Percentiles rank a stretch among this genome's conserved stretches.
Evolutionary conservation across 2,797 vertebrate species (phyloP).

Genomic region (Calcarius lapponicus): DNA sequence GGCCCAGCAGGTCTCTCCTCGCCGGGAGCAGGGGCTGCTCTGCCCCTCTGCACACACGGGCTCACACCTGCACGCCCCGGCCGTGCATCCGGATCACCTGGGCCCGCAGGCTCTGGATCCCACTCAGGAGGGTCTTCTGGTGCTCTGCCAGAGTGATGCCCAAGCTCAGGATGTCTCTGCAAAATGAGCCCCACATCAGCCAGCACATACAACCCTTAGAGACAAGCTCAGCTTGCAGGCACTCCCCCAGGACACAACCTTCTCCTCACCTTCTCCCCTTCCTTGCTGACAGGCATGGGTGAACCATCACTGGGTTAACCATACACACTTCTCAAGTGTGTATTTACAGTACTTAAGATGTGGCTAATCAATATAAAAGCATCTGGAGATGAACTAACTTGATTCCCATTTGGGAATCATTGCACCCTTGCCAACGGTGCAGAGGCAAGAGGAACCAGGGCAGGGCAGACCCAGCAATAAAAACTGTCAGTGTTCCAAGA

Average conservation of each 20-base stretch:
- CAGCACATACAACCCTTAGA: too few species aligned
- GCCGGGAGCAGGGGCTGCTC: not conserved
- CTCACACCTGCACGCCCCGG: constrained; percentile 91
- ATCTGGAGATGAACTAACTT: too few species aligned
- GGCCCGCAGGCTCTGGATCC: constrained; percentile 88
- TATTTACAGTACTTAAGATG: too few species aligned
- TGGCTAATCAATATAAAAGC: too few species aligned
- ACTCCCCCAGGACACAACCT: too few species aligned
- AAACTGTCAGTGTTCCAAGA: not conserved
- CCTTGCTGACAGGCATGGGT: too few species aligned
- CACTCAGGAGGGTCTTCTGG: constrained; percentile 88
- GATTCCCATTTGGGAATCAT: too few species aligned
- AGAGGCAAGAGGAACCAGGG: not conserved
- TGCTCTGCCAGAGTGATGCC: constrained; percentile 89
- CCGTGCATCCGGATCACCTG: constrained; percentile 95
- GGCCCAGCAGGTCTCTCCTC: not conserved
- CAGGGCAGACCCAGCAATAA: not conserved
- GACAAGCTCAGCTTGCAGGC: too few species aligned
- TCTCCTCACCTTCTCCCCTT: too few species aligned
- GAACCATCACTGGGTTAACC: too few species aligned
- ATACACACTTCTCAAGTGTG: too few species aligned
- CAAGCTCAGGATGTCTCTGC: constrained; percentile 89
- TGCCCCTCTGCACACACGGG: rapidly evolving
- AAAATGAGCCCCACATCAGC: not conserved
- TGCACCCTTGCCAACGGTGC: rapidly evolving